Conservation (phyloP, 2,797 vertebrate genomes). For the Huso huso region DNA sequence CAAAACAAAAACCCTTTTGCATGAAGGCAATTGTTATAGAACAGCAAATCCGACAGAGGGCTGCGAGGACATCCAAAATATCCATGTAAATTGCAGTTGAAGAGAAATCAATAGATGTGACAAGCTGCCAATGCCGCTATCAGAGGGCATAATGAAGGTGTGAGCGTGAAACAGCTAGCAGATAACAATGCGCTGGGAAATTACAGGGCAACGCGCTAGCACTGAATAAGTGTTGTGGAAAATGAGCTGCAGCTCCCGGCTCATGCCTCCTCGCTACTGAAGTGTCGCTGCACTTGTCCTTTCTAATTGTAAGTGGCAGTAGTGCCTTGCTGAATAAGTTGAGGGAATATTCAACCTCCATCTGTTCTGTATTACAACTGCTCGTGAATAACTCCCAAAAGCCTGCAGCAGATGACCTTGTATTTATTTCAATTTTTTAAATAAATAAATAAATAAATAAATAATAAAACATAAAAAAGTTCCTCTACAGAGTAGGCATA, state of each 20-base stretch:
- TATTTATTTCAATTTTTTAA: no score
- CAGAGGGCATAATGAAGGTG: conserved; percentile 75
- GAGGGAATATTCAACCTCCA: conserved; percentile 36
- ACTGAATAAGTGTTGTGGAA: conserved; percentile 48
- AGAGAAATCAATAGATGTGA: conserved; percentile 82
- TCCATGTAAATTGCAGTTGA: conserved; percentile 82
- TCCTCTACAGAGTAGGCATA: no score
- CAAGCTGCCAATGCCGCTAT: conserved; percentile 69
- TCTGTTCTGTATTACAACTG: conserved; percentile 35
- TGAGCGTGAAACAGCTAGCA: conserved; percentile 50
- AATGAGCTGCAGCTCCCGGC: conserved; percentile 44
- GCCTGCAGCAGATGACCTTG: no score
- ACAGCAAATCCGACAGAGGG: conserved; percentile 28
- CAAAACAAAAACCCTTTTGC: conserved; percentile 24
- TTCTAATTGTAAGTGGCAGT: conserved; percentile 60
- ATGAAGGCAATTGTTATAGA: conserved; percentile 28
- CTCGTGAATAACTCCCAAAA: no score
- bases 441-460: no score
- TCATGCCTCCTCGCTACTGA: conserved; percentile 44
- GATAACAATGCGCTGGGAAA: conserved; percentile 53
- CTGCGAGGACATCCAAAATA: conserved; percentile 60
- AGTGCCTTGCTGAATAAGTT: conserved; percentile 34
- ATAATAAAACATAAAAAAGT: no score
- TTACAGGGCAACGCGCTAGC: conserved; percentile 44
- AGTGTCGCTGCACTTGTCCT: conserved; percentile 49